phyloP scores from a whole-genome alignment of 1,140 invertebrate genomes.

The Oryctes rhinoceros region DNA sequence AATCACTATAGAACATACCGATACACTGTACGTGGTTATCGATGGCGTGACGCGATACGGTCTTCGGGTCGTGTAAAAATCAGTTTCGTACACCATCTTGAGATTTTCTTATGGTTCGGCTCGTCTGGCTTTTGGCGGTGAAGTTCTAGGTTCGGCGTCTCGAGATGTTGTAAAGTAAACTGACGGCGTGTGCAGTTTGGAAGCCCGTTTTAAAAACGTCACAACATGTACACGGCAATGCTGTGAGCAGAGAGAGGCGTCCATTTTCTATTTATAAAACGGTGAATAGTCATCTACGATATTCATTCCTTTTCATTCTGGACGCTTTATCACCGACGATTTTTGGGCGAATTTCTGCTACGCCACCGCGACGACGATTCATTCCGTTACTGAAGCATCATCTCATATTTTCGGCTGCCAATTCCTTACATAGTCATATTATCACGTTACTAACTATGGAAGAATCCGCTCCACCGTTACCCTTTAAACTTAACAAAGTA shows the following conservation, averaged over 20 bases:
- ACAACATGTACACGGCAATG: slow-evolving; percentile 31
- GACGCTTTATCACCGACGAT: slow-evolving; percentile 24
- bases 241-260: slow-evolving; percentile 22
- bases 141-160: slow-evolving; percentile 52
- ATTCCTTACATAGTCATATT: neutral
- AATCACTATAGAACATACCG: slow-evolving; percentile 72
- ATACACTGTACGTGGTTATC: slow-evolving; percentile 77
- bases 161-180: slow-evolving; percentile 55
- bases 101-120: slow-evolving; percentile 44
- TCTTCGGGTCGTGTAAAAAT: slow-evolving; percentile 86
- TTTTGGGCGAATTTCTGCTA: slow-evolving; percentile 14
- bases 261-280: slow-evolving; percentile 44
- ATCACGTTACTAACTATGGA: neutral
- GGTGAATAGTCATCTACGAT: slow-evolving; percentile 37
- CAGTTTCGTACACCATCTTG: slow-evolving; percentile 89
- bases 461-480: neutral
- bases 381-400: neutral
- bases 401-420: neutral
- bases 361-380: neutral
- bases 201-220: slow-evolving; percentile 52
- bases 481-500: neutral
- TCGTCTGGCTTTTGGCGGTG: slow-evolving; percentile 3
- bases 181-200: slow-evolving; percentile 46
- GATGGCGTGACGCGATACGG: slow-evolving; percentile 75
- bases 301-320: slow-evolving; percentile 38